Base-by-base conservation (phyloP, 2,888 invertebrate species). In the Standfussiana lucernea region DNA sequence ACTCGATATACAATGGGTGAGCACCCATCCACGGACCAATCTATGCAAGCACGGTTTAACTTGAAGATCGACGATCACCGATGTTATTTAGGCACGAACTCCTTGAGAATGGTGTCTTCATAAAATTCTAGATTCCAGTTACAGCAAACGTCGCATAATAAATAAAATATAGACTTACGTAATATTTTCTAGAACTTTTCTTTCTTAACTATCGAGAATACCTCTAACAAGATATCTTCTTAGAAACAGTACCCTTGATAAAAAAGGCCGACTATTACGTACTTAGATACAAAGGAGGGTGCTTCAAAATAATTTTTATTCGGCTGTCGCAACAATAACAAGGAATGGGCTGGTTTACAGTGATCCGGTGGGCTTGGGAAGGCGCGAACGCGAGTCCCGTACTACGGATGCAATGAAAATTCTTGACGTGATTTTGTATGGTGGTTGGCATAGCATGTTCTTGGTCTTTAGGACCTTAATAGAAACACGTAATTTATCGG, bases 251-350 rank as follows among this genome's bases (percentile, higher is more conserved):
- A 50, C 66, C 62, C 62, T 65, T 71, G 64, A 71, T 85, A 85
- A 65, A 79, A 85, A 61, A 65, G 74, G 47, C 32, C 53, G 45
- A 35, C 59, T 71, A 70, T 73, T 81, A 68, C 77, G 68, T 73
- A 81, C 77, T 81, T 85, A 83, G 77, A 71, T 65, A 74, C 61
- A 77, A 82, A 77, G 45, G 64, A 73, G 68, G 85, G 83, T 77
- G 71, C 71, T 83, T 77, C 83, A 83, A 81, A 83, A 83, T 83
- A 82, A 81, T 83, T 83, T 83, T 85, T 82, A 83, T 83, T 85
- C 53, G 77, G 61, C 40, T 85, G 85, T 83, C 81, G 72, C 66
- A 65, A 82, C 85, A 85, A 77, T 81, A 85, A 72, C 82, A 72
- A 75, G 64, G 56, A 85, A 83, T 83, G 65, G 77, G 53, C 61